phyloP scores from a whole-genome alignment of 2,113 vertebrate species.

The Centropus unirufus region DNA sequence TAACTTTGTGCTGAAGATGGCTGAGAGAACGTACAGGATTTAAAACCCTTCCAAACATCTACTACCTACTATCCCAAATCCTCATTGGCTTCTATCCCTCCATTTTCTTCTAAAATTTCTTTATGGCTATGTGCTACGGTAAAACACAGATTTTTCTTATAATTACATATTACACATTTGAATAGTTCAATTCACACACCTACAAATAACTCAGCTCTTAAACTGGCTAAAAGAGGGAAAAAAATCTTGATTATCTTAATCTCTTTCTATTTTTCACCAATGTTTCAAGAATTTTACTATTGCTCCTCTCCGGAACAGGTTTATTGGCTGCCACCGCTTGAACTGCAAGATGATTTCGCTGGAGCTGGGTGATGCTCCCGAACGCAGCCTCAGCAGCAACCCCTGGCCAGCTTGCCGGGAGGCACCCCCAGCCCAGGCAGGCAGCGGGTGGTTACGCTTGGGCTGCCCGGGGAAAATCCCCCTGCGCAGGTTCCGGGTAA shows the following conservation, averaged over 20 bases:
- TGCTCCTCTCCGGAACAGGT: background rate
- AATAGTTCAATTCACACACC: background rate
- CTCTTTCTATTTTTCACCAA: background rate
- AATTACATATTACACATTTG: background rate
- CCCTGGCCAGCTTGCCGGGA: background rate
- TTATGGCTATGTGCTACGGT: background rate
- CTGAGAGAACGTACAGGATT: background rate
- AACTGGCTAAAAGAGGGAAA: background rate
- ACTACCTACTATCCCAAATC: background rate
- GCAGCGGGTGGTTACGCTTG: background rate
- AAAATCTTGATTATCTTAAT: background rate
- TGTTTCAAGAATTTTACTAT: background rate
- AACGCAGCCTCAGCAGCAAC: background rate
- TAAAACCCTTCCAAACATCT: background rate
- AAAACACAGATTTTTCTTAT: background rate
- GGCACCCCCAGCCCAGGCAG: background rate
- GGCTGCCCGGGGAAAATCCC: background rate
- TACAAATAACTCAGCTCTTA: background rate
- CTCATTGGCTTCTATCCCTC: background rate
- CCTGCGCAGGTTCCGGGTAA: background rate
- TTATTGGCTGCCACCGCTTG: background rate
- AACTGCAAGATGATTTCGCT: background rate
- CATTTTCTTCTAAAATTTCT: background rate
- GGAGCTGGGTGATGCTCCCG: background rate
- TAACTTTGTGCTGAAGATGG: slow-evolving; percentile 23